Base-by-base conservation (phyloP, 2,888 invertebrate species). In the Notodonta dromedarius region DNA sequence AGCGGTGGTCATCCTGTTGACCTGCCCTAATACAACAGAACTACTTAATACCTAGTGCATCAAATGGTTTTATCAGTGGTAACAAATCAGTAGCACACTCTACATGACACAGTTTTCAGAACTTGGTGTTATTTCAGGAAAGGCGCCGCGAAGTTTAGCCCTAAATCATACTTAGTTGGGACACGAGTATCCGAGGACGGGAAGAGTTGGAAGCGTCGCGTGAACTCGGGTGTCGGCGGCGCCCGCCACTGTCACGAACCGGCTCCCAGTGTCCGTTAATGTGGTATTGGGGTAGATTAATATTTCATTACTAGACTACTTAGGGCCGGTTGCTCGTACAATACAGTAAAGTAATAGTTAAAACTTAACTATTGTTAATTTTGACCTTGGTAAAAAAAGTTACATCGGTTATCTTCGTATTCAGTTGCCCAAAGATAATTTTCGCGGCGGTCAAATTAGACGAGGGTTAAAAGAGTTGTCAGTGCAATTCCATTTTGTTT, bases 131-230 rank as follows among this genome's bases (percentile, higher is more conserved):
- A 82, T 84, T 84, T 76, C 77, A 78, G 76, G 79, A 81, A 82
- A 76, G 77, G 74, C 77, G 76, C 71, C 72, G 69, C 70, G 65
- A 88, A 88, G 84, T 88, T 88, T 81, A 73, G 73, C 74, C 71
- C 82, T 87, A 88, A 85, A 86, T 87, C 86, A 88, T 80, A 82
- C 77, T 83, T 79, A 84, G 80, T 79, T 77, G 78, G 72, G 77
- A 81, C 77, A 82, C 80, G 79, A 80, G 76, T 78, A 77, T 79
- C 73, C 78, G 76, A 78, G 68, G 64, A 77, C 69, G 65, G 62
- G 44, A 55, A 53, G 58, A 70, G 73, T 67, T 66, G 70, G 66
- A 70, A 73, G 68, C 62, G 69, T 57, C 24, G 24, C 24, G 24
- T 24, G 24, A 24, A 24, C 24, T 24, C 1, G 24, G 24, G 24